Percentiles rank a stretch among this genome's conserved stretches.
phyloP scores from a whole-genome alignment of 2,888 invertebrate genomes.

The Amorpha juglandis region DNA sequence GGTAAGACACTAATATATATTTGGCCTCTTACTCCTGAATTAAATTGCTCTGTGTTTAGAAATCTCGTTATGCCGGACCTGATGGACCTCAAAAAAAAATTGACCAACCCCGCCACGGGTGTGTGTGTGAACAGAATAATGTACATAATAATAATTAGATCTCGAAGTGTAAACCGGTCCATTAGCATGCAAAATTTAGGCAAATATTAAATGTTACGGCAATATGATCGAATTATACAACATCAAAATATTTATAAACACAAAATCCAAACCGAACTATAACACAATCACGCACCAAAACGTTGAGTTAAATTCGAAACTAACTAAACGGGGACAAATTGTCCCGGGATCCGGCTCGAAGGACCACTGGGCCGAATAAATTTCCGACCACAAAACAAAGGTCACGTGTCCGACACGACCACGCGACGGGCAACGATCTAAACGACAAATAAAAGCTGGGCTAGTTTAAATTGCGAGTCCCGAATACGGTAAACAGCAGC shows the following conservation, averaged over 20 bases:
- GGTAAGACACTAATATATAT: too few relatives aligned
- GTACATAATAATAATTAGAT: too few relatives aligned
- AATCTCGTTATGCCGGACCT: too few relatives aligned
- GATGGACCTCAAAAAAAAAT: too few relatives aligned
- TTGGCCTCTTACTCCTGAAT: too few relatives aligned
- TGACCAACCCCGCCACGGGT: too few relatives aligned
- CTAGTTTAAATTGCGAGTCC: slow-evolving; percentile 81
- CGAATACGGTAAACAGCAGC: slow-evolving; percentile 60
- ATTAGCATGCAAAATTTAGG: background rate
- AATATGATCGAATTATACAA: background rate
- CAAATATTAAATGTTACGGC: background rate
- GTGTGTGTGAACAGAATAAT: too few relatives aligned
- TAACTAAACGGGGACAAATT: slow-evolving; percentile 68
- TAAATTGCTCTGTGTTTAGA: too few relatives aligned
- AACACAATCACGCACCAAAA: slow-evolving; percentile 29
- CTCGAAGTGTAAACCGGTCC: background rate
- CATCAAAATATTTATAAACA: slow-evolving; percentile 2
- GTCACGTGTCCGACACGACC: slow-evolving; percentile 52
- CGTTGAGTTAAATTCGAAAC: slow-evolving; percentile 77
- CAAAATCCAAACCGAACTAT: slow-evolving; percentile 17
- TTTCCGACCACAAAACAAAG: slow-evolving; percentile 72
- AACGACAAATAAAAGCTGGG: slow-evolving; percentile 79
- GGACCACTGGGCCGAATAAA: slow-evolving; percentile 53
- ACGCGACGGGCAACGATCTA: slow-evolving; percentile 73
- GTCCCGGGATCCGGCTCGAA: slow-evolving; percentile 56